A percentile compares a stretch with the other conserved stretches of the same genome.
Evolutionary conservation across 2,797 vertebrate species (phyloP).

Genomic region (Neosilurus hyrtlii): DNA sequence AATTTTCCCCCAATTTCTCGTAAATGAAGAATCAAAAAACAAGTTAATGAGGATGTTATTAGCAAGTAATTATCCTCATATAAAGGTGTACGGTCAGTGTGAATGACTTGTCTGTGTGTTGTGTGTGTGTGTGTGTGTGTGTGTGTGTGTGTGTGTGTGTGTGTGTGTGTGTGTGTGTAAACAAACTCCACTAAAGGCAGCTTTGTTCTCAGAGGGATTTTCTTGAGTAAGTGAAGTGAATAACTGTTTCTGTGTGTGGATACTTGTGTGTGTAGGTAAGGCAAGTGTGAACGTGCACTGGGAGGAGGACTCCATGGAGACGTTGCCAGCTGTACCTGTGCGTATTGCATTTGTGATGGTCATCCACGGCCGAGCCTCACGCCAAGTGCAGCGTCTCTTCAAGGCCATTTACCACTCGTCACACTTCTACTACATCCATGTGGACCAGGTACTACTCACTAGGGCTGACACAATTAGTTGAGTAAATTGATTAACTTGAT

Average conservation of each 20-base stretch:
- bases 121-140: not conserved
- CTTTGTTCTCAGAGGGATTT: not conserved
- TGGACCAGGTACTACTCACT: conserved; percentile 84
- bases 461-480: no score
- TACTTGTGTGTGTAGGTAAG: conserved; percentile 78
- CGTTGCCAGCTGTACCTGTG: conserved; percentile 81
- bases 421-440: conserved; percentile 97
- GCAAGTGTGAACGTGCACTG: conserved; percentile 89
- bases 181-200: not conserved
- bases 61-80: not conserved
- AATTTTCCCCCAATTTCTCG: not conserved
- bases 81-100: not conserved
- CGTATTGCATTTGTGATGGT: conserved; percentile 92
- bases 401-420: conserved; percentile 97
- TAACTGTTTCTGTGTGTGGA: not conserved
- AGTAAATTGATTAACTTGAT: no score
- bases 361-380: conserved; percentile 90
- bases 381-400: conserved; percentile 95
- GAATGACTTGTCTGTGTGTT: not conserved
- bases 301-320: conserved; percentile 92
- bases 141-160: not conserved
- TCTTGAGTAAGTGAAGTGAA: not conserved
- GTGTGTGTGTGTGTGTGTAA: not conserved
- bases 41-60: not conserved
- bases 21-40: not conserved